A percentile compares a stretch with the other conserved stretches of the same genome.
Evolutionary conservation across 2,888 invertebrate species (phyloP).

Genomic region (Trachelus iudaicus): DNA sequence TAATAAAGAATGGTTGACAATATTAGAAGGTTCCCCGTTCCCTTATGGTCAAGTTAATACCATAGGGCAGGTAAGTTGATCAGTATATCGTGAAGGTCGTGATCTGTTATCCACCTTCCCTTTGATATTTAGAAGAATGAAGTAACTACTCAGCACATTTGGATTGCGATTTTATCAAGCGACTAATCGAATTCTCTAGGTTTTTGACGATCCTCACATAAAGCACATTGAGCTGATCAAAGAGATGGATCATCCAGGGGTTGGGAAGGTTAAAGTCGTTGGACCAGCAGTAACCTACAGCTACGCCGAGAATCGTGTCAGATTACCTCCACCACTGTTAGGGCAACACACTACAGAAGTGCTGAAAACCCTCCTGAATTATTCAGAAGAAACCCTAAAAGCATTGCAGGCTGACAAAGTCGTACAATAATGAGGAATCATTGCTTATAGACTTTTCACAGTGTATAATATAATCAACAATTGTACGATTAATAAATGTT

Average conservation of each 20-base stretch:
- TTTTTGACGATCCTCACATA: conserved; percentile 90
- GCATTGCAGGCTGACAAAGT: conserved; percentile 64
- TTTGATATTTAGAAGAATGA: background rate
- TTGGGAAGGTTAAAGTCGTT: conserved; percentile 80
- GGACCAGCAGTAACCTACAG: conserved; percentile 90
- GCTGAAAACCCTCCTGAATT: conserved; percentile 75
- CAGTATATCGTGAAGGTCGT: background rate
- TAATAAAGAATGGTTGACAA: conserved; percentile 78
- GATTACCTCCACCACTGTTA: conserved; percentile 82
- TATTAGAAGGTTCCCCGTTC: conserved; percentile 80
- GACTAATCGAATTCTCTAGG: conserved; percentile 60
- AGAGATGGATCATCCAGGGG: conserved; percentile 75
- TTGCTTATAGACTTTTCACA: background rate
- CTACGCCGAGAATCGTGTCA: conserved; percentile 75
- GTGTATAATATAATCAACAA: background rate
- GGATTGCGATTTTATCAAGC: background rate
- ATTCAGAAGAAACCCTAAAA: conserved; percentile 72
- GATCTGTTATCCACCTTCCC: conserved; percentile 2
- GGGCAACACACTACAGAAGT: conserved; percentile 90
- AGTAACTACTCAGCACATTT: background rate
- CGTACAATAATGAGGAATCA: conserved; percentile 61
- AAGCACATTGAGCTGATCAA: conserved; percentile 78
- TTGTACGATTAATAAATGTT: conserved; percentile 4
- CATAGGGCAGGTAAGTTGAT: conserved; percentile 72
- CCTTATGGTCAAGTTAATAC: conserved; percentile 93